These are phyloP conservation scores for Ascaphus truei DNA, from an alignment of 2,113 vertebrate species.

Conservation along the genomic window DNA sequence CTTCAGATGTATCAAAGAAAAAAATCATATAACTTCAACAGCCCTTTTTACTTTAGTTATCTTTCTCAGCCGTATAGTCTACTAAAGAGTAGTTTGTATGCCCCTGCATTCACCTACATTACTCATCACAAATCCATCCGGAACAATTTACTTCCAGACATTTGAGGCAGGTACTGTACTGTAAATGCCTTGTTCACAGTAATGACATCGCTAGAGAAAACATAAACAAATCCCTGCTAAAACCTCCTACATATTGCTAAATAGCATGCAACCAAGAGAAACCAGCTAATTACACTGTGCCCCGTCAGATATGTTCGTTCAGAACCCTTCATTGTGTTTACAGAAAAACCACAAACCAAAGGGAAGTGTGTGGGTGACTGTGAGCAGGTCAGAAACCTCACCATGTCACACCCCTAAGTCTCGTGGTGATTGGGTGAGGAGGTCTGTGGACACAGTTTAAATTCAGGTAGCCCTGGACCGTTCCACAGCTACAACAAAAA, in stretches of 20 bases:
- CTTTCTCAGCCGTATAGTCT: no score
- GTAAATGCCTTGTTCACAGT: neutral
- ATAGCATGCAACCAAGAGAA: conserved; percentile 33
- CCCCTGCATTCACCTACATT: neutral
- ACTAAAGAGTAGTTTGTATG: no score
- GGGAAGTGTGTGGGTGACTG: conserved; percentile 67
- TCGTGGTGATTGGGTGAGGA: conserved; percentile 46
- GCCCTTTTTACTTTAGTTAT: no score
- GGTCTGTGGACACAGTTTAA: conserved; percentile 59
- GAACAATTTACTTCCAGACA: neutral
- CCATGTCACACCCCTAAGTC: conserved; percentile 60
- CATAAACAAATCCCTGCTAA: conserved; percentile 20
- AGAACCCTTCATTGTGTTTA: conserved; percentile 43
- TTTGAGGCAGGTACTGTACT: neutral
- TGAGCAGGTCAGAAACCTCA: conserved; percentile 57
- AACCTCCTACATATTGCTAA: conserved; percentile 39
- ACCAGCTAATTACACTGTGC: conserved; percentile 52
- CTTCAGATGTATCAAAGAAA: no score
- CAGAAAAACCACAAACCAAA: conserved; percentile 63
- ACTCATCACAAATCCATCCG: neutral
- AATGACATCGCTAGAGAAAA: neutral
- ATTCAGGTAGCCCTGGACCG: conserved; percentile 44
- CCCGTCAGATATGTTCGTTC: conserved; percentile 51
- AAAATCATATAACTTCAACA: no score
- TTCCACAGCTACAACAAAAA: conserved; percentile 42